These are phyloP conservation scores for Oegoconia quadripuncta DNA, from an alignment of 2,888 invertebrate genomes.

Conservation along the genomic window DNA sequence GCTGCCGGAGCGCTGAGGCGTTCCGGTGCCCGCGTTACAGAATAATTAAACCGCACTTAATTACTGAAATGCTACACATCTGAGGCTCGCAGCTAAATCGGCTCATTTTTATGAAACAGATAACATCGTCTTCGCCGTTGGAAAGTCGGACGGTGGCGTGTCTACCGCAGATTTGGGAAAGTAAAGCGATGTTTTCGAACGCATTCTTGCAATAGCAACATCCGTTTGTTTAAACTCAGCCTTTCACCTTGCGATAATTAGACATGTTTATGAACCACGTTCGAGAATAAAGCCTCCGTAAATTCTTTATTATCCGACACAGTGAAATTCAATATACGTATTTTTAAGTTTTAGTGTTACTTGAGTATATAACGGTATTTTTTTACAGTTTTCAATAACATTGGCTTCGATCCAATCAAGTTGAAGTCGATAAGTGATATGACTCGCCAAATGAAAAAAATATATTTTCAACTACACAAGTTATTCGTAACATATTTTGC, in stretches of 20 bases:
- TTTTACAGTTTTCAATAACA: no score
- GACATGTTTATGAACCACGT: constrained; percentile 2
- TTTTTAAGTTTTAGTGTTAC: no score
- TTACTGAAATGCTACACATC: constrained; percentile 56
- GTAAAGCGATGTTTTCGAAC: constrained; percentile 44
- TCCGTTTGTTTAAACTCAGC: constrained; percentile 33
- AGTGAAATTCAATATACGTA: no score
- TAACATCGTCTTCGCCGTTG: constrained; percentile 29
- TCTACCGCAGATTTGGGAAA: constrained; percentile 52
- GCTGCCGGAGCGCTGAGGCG: constrained; percentile 28
- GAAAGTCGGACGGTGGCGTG: constrained; percentile 42
- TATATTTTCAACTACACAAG: no score
- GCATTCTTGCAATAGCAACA: constrained; percentile 37
- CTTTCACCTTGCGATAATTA: constrained; percentile 40
- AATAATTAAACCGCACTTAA: constrained; percentile 57
- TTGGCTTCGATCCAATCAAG: no score
- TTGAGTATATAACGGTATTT: no score
- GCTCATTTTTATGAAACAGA: constrained; percentile 44
- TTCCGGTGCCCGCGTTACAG: constrained; percentile 53
- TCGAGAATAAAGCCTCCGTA: no score
- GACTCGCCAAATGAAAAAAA: no score
- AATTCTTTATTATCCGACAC: no score
- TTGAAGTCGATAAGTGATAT: no score
- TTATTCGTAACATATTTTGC: no score
- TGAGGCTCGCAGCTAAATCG: constrained; percentile 45